phyloP scores from a whole-genome alignment of 2,113 vertebrate species.

The Panthera tigris region DNA sequence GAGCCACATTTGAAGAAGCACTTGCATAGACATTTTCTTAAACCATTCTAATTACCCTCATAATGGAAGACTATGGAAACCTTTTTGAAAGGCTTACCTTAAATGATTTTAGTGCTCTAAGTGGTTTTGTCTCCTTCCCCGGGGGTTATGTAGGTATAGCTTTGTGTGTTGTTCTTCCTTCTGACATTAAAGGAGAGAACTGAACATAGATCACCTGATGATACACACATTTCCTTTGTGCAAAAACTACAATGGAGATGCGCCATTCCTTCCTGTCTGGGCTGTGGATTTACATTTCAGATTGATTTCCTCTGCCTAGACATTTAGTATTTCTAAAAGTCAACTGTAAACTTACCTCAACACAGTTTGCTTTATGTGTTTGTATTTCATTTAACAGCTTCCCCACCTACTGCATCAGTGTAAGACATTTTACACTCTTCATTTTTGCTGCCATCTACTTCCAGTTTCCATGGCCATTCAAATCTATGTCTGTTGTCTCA shows the following conservation, averaged over 20 bases:
- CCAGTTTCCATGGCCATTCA: background rate
- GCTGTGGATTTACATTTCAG: background rate
- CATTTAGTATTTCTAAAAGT: background rate
- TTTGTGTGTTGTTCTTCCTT: background rate
- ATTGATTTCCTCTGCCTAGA: background rate
- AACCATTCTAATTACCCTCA: background rate
- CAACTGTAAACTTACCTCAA: background rate
- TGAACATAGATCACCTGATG: background rate
- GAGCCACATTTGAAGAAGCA: background rate
- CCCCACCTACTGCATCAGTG: background rate
- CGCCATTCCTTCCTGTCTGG: background rate
- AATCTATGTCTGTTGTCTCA: background rate
- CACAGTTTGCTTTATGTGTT: background rate
- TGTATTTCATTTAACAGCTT: background rate
- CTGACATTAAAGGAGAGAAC: background rate
- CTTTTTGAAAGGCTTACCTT: background rate
- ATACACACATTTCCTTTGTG: background rate
- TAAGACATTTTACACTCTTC: background rate
- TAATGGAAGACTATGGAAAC: background rate
- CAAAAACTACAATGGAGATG: background rate
- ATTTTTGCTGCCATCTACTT: background rate
- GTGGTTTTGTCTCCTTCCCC: background rate
- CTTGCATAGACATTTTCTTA: background rate
- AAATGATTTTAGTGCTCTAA: background rate
- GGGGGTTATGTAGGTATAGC: background rate